Percentiles rank a stretch among this genome's conserved stretches.
These are phyloP conservation scores for Hyles vespertilio DNA, from an alignment of 1,140 invertebrate genomes.

Conservation along the genomic window DNA sequence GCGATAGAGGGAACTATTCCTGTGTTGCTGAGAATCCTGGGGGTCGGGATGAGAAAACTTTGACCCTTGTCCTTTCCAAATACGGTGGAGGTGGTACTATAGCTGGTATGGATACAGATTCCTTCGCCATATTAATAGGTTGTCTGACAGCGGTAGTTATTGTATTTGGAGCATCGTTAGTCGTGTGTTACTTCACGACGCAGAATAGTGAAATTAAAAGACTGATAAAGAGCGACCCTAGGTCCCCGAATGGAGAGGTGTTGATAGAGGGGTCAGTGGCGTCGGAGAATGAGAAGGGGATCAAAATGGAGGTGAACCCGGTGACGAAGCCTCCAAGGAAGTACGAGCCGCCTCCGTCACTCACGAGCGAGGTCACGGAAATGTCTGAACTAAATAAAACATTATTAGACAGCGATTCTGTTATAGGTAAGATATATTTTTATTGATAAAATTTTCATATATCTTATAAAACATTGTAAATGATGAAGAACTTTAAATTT, in stretches of 20 bases:
- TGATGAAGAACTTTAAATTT: too few relatives aligned
- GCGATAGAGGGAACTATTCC: constrained; percentile 91
- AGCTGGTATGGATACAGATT: constrained; percentile 64
- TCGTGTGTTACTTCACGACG: constrained; percentile 81
- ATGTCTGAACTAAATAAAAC: constrained; percentile 88
- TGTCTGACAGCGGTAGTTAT: constrained; percentile 74
- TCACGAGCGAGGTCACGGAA: constrained; percentile 82
- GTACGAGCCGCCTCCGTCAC: constrained; percentile 79
- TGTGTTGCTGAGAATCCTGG: constrained; percentile 91
- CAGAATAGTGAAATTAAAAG: constrained; percentile 76
- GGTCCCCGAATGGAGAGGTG: constrained; percentile 78
- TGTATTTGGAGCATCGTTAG: constrained; percentile 77
- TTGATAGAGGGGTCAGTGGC: constrained; percentile 76
- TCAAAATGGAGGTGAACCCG: constrained; percentile 87
- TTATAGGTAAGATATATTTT: constrained; percentile 78
- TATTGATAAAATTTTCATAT: neutral
- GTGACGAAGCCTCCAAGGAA: constrained; percentile 84
- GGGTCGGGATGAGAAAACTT: constrained; percentile 85
- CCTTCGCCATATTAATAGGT: constrained; percentile 75
- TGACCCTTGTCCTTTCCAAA: constrained; percentile 79
- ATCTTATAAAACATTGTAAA: neutral
- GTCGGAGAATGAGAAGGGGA: constrained; percentile 84
- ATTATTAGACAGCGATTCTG: constrained; percentile 81
- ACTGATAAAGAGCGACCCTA: constrained; percentile 77
- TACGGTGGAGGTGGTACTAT: constrained; percentile 62